These are phyloP conservation scores for Microcebus murinus DNA, from an alignment of 2,113 vertebrate genomes.

Conservation along the genomic window DNA sequence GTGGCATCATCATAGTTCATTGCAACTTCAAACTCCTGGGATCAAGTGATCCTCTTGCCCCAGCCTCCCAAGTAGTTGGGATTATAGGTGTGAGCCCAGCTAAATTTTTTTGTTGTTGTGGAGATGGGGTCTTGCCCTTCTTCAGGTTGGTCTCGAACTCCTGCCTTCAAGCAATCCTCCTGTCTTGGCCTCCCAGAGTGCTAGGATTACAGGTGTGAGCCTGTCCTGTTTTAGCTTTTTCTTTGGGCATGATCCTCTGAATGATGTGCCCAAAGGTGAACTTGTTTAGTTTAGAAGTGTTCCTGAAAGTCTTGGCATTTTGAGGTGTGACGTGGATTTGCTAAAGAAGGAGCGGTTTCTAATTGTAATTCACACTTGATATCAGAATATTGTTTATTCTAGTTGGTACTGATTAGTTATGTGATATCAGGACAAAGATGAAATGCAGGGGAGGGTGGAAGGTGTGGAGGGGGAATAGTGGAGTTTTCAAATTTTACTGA, in stretches of 20 bases:
- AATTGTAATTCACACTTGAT: neutral
- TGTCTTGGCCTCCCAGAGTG: no score
- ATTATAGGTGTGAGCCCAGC: no score
- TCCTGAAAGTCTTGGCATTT: constrained; percentile 55
- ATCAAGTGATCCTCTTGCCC: no score
- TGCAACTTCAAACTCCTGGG: no score
- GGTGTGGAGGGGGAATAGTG: neutral
- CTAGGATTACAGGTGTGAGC: no score
- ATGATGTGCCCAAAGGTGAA: neutral
- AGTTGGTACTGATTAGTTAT: constrained; percentile 27
- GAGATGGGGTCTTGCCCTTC: no score
- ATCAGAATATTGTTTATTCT: constrained; percentile 59
- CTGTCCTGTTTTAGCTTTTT: neutral
- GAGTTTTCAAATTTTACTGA: neutral
- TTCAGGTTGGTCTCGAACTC: no score
- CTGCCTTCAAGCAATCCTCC: no score
- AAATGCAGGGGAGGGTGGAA: neutral
- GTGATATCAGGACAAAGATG: constrained; percentile 33
- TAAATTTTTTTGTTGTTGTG: no score
- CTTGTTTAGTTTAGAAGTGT: neutral
- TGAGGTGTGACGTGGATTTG: constrained; percentile 49
- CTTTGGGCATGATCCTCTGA: neutral
- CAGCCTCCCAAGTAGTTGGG: no score
- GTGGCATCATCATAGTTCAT: no score
- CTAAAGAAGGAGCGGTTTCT: constrained; percentile 18